Evolutionary conservation across 92 coral and sea anemone species (phyloP).

Genomic region (Ricordea florida): DNA sequence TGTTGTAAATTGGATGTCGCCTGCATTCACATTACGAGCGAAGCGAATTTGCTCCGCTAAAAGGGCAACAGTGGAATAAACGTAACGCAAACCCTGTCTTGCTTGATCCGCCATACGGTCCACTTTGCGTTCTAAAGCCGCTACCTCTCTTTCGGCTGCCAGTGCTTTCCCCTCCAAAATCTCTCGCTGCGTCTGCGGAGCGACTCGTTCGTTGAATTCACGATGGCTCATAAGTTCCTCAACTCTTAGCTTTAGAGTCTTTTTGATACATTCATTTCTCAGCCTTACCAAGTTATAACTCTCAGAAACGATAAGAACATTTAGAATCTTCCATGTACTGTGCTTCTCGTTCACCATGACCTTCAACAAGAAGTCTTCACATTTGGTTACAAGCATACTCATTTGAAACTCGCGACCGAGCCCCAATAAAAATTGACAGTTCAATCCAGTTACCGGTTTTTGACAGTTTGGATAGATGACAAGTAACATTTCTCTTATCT

Average conservation of each 20-base stretch:
- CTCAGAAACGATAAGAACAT: conserved; percentile 1
- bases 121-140: no score
- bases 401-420: conserved; percentile 37
- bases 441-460: not conserved
- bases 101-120: no score
- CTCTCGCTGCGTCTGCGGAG: not conserved
- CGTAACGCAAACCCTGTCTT: no score
- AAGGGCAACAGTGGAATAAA: no score
- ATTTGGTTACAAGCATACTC: not conserved
- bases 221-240: not conserved
- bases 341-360: not conserved
- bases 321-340: not conserved
- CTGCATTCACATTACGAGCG: no score
- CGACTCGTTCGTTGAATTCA: not conserved
- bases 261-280: not conserved
- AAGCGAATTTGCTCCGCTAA: no score
- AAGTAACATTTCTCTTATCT: conserved; percentile 27
- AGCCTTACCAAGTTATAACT: conserved; percentile 4
- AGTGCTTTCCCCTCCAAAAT: not conserved
- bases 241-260: not conserved
- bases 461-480: conserved; percentile 17
- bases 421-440: not conserved
- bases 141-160: no score
- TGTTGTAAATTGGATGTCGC: no score
- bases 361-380: conserved; percentile 17